phyloP scores from a whole-genome alignment of 2,888 invertebrate genomes.

The Drosophila acutilabella region DNA sequence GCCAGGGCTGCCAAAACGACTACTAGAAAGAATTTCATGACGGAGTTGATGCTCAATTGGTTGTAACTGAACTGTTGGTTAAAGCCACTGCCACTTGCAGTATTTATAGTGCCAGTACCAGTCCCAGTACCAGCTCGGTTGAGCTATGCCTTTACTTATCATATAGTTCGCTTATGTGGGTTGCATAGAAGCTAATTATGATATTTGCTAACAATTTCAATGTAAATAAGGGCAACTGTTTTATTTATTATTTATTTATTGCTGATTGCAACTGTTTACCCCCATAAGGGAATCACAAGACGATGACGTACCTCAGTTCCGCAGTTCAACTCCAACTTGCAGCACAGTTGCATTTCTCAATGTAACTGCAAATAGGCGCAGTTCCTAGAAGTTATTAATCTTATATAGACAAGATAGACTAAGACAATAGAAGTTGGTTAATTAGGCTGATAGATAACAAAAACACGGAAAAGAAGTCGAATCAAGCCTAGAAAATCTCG shows the following conservation, averaged over 20 bases:
- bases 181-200: constrained; percentile 8
- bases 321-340: background rate
- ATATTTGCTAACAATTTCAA: constrained; percentile 13
- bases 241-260: background rate
- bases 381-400: no score
- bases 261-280: constrained; percentile 26
- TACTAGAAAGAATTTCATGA: constrained; percentile 40
- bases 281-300: constrained; percentile 15
- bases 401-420: no score
- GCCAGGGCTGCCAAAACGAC: constrained; percentile 42
- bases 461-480: no score
- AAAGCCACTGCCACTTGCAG: background rate
- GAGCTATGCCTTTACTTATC: constrained; percentile 5
- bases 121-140: constrained; percentile 24
- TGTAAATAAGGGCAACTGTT: constrained; percentile 32
- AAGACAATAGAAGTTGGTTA: no score
- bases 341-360: no score
- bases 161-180: constrained; percentile 12
- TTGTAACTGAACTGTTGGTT: constrained; percentile 22
- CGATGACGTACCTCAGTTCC: background rate
- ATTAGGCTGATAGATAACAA: no score
- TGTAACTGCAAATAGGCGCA: no score
- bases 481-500: no score
- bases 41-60: background rate
- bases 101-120: constrained; percentile 39